Conservation (phyloP, 23 tunicate species). For the Trididemnum miniatum region DNA sequence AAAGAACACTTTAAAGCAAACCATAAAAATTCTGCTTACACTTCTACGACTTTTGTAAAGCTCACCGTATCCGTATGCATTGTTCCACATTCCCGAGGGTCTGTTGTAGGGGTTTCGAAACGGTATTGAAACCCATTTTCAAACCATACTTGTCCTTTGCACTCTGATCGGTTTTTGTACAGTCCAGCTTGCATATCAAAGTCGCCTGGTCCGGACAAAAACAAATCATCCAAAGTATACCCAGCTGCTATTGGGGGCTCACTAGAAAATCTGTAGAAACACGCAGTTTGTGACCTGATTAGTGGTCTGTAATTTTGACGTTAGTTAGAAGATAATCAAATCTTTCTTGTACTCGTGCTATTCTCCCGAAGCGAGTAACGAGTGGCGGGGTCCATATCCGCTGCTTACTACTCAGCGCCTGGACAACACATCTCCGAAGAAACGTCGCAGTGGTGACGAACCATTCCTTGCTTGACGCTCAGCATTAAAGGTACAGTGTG, state of each 20-base stretch:
- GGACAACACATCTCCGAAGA: not conserved
- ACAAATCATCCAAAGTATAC: not conserved
- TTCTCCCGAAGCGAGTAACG: not conserved
- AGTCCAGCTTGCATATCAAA: not conserved
- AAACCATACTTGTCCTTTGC: conserved; percentile 11
- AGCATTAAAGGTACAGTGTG: no score
- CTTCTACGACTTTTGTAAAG: no score
- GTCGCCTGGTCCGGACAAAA: conserved; percentile 19
- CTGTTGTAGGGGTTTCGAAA: not conserved
- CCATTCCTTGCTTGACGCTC: no score
- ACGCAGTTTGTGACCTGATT: no score
- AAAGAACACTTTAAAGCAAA: no score
- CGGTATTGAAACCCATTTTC: conserved; percentile 15
- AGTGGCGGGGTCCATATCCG: not conserved
- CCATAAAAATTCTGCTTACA: no score
- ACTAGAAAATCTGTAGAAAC: conserved; percentile 5
- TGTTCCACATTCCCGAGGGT: conserved; percentile 1
- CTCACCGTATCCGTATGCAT: not conserved
- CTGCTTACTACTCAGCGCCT: not conserved
- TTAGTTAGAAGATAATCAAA: no score
- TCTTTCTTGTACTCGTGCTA: no score
- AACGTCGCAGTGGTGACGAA: not conserved
- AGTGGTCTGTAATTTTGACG: no score
- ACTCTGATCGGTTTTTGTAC: not conserved
- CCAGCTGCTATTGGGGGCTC: not conserved